Evolutionary conservation across 2,888 invertebrate genomes (phyloP).

Genomic region (Mantis religiosa): DNA sequence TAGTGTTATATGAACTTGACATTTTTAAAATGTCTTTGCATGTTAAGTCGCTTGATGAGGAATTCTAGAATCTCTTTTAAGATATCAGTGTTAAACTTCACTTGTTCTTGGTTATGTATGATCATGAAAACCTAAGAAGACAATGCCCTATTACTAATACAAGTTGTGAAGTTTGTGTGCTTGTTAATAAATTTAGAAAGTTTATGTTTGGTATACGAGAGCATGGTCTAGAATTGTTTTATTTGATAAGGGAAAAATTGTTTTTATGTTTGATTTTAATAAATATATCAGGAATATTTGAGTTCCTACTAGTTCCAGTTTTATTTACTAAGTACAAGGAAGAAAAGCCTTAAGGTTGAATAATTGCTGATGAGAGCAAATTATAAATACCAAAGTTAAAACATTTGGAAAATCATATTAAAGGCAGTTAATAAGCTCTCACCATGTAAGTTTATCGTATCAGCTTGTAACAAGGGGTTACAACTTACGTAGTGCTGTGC

Average conservation of each 20-base stretch:
- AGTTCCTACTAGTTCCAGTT: not conserved
- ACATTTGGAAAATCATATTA: not conserved
- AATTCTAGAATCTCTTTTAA: too few relatives aligned
- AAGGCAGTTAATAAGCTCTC: not conserved
- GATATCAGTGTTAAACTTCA: too few relatives aligned
- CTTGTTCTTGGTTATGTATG: not conserved
- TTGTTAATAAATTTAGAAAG: not conserved
- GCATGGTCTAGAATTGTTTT: not conserved
- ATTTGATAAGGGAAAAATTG: not conserved
- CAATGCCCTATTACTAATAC: not conserved
- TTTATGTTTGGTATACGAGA: not conserved
- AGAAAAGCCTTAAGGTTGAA: not conserved
- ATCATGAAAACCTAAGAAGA: not conserved
- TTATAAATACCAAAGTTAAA: not conserved
- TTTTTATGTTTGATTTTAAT: not conserved
- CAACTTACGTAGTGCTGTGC: not conserved
- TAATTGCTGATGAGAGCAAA: not conserved
- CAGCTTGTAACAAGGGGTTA: not conserved
- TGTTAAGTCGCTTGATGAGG: too few relatives aligned
- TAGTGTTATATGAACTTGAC: too few relatives aligned
- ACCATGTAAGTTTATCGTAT: not conserved
- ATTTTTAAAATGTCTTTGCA: too few relatives aligned
- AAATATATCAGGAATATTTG: not conserved
- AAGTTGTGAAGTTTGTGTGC: not conserved
- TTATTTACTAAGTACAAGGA: not conserved